These are phyloP conservation scores for Aradophagus sp. DNA, from an alignment of 1,140 invertebrate species.

Conservation along the genomic window DNA sequence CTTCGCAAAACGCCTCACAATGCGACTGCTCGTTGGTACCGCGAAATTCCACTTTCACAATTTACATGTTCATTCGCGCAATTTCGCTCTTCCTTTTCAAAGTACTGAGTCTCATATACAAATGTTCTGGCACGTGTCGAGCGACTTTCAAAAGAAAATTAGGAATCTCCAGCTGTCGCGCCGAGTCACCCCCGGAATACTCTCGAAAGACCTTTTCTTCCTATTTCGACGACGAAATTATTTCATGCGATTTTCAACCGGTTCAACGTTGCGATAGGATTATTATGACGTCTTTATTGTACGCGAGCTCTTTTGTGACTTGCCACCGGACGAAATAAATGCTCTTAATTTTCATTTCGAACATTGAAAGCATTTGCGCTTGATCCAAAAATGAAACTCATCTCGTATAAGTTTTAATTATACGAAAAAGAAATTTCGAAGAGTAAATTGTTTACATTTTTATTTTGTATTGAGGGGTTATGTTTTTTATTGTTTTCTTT, in stretches of 20 bases:
- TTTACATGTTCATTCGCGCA: conserved; percentile 17
- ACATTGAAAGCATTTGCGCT: no score
- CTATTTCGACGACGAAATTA: conserved; percentile 45
- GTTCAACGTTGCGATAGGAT: conserved; percentile 16
- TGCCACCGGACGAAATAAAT: no score
- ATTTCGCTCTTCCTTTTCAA: conserved; percentile 5
- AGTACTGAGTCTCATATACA: conserved; percentile 36
- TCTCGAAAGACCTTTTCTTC: conserved; percentile 48
- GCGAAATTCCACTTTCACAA: conserved; percentile 9
- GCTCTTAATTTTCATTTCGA: no score
- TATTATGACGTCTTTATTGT: conserved; percentile 12
- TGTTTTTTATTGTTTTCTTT: no score
- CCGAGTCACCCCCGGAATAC: conserved; percentile 52
- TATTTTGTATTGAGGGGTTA: no score
- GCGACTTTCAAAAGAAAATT: conserved; percentile 56
- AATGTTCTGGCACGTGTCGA: conserved; percentile 56
- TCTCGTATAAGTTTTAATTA: no score
- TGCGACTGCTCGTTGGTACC: conserved; percentile 1
- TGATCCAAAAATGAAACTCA: no score
- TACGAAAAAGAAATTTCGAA: no score
- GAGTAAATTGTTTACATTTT: no score
- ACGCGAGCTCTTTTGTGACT: no score
- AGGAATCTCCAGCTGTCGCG: conserved; percentile 56
- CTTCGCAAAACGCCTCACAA: no score
- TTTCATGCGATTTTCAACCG: conserved; percentile 42